Evolutionary conservation across 2,113 vertebrate species (phyloP), one percentile per base, ranked within the genome.

Genomic region (Oryzias woworae): DNA sequence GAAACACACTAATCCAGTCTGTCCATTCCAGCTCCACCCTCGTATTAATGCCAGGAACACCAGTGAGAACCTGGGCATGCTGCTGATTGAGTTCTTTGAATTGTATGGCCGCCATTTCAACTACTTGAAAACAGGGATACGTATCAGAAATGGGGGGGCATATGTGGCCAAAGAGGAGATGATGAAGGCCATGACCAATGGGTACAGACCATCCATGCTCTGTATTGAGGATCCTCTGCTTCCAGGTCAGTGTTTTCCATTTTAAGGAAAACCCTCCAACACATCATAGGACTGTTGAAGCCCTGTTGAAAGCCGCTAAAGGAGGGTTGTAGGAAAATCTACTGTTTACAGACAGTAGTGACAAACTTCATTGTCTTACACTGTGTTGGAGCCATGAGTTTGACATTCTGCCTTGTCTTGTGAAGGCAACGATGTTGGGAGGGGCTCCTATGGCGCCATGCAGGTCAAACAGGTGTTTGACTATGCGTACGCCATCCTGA

Each of bases 71-170:
- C 92, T 98, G 79, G 97, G 97, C 72, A 91, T 97, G 88, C 92
- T 99, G 89, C 93, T 99, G 85, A 99, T 99, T 73, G 97, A 99
- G 87, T 99, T 99, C 92, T 99, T 99, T 82, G 96, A 99, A 91
- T 89, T 99, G 58, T 99, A 98, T 62, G 97, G 97, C 74, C 94
- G 96, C 80, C 95, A 98, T 86, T 99, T 99, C 85, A 99, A 99
- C 91, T 99, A 99, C 88, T 89, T 98, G 91, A 98, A 98, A 92
- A 98, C 97, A 50, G 97, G 95, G 73, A 98, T 99, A 76, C 94
- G 97, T 81, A 97, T 99, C 88, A 96, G 94, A 85, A 95, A 97
- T 59, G 96, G 96, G 46, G 97, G 97, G 3, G 95, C 95, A 18
- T 98, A 99, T 7, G 92, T 99, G 68, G 93, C 96, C 88, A 99